phyloP scores from a whole-genome alignment of 1,140 invertebrate species.

The Drosophila burlai region DNA sequence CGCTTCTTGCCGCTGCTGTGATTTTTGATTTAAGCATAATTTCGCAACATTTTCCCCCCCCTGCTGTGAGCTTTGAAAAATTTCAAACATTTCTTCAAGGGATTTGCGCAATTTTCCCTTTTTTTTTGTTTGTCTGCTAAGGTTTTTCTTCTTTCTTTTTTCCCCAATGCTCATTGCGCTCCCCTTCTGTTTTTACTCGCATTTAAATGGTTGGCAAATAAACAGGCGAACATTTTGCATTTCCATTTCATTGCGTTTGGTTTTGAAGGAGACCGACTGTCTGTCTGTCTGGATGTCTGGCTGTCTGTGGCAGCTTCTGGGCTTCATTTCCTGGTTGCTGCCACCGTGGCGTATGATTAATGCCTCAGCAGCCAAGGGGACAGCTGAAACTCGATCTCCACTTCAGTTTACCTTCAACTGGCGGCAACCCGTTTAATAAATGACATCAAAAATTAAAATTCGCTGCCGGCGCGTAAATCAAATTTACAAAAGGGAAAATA shows the following conservation, averaged over 20 bases:
- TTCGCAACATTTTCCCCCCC: slow-evolving; percentile 60
- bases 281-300: slow-evolving; percentile 8
- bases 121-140: slow-evolving; percentile 47
- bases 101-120: slow-evolving; percentile 77
- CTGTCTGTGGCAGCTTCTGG: slow-evolving; percentile 24
- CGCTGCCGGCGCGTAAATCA: slow-evolving; percentile 66
- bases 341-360: slow-evolving; percentile 77
- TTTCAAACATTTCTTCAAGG: slow-evolving; percentile 81
- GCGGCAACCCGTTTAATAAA: slow-evolving; percentile 67
- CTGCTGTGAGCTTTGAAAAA: slow-evolving; percentile 70
- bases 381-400: slow-evolving; percentile 31
- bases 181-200: slow-evolving; percentile 47
- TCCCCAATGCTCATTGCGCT: background rate
- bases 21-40: slow-evolving; percentile 84
- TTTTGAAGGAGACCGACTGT: slow-evolving; percentile 22
- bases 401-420: background rate
- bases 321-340: slow-evolving; percentile 59
- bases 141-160: background rate
- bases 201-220: slow-evolving; percentile 82
- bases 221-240: slow-evolving; percentile 69
- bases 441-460: slow-evolving; percentile 79
- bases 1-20: slow-evolving; percentile 61
- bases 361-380: slow-evolving; percentile 39
- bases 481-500: slow-evolving; percentile 40
- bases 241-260: slow-evolving; percentile 68